These are phyloP conservation scores for Paracanthobrama guichenoti DNA, from an alignment of 2,113 vertebrate species.

Conservation along the genomic window DNA sequence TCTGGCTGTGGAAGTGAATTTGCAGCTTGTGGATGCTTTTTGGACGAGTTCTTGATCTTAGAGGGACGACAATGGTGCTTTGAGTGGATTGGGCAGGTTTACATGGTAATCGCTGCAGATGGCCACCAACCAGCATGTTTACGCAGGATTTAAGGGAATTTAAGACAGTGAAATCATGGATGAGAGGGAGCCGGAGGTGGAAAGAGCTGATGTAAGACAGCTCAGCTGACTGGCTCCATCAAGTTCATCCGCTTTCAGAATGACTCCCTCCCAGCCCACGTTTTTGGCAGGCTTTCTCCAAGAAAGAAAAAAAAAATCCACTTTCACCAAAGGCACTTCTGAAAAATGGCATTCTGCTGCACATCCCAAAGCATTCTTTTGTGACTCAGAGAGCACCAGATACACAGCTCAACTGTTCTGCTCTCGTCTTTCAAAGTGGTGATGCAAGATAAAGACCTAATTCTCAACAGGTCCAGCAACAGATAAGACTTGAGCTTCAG, in stretches of 20 bases:
- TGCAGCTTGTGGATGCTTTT: background rate
- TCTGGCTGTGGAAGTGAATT: slow-evolving; percentile 20
- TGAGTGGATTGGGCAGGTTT: slow-evolving; percentile 33
- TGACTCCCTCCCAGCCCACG: slow-evolving; percentile 19
- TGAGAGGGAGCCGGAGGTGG: slow-evolving; percentile 53
- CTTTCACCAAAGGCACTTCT: slow-evolving; percentile 5
- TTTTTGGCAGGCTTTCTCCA: slow-evolving; percentile 23
- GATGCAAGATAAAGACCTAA: slow-evolving; percentile 66
- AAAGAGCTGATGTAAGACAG: slow-evolving; percentile 48
- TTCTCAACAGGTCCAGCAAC: slow-evolving; percentile 59
- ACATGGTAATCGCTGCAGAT: slow-evolving; percentile 50
- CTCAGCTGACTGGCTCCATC: slow-evolving; percentile 17
- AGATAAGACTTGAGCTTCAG: slow-evolving; percentile 65
- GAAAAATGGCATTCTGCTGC: slow-evolving; percentile 2
- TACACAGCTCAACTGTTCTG: slow-evolving; percentile 56
- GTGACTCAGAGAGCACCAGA: slow-evolving; percentile 31
- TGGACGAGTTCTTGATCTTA: slow-evolving; percentile 1
- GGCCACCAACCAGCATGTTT: slow-evolving; percentile 59
- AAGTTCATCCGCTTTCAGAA: slow-evolving; percentile 31
- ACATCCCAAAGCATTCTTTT: slow-evolving; percentile 27
- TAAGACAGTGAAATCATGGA: slow-evolving; percentile 59
- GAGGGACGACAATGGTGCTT: background rate
- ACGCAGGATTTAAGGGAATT: slow-evolving; percentile 57
- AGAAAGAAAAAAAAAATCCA: background rate
- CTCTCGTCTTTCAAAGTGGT: slow-evolving; percentile 51